phyloP scores from a whole-genome alignment of 2,113 vertebrate species.

The Amphilophus citrinellus region DNA sequence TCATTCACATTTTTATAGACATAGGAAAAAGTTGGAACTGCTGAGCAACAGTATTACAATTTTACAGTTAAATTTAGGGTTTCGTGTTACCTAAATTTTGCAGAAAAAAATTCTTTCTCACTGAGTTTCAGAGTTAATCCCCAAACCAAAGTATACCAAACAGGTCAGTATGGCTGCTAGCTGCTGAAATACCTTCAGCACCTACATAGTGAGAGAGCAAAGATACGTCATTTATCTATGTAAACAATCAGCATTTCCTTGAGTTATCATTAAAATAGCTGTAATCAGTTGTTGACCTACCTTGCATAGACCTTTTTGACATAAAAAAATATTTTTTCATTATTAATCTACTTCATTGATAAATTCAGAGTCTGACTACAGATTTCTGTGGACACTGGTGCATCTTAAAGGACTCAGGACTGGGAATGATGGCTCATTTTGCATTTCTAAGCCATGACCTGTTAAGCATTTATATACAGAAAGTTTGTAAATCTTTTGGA shows the following conservation, averaged over 20 bases:
- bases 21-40: conserved; percentile 56
- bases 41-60: conserved; percentile 44
- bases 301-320: background rate
- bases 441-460: background rate
- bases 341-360: background rate
- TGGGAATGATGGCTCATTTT: background rate
- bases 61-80: background rate
- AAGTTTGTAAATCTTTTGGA: background rate
- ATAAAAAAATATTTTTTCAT: background rate
- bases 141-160: conserved; percentile 65
- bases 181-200: background rate
- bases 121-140: background rate
- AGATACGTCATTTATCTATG: background rate
- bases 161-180: background rate
- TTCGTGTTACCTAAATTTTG: background rate
- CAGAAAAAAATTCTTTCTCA: background rate
- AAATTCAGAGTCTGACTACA: background rate
- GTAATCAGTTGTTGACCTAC: background rate
- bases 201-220: background rate
- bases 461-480: background rate
- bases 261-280: background rate
- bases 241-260: background rate
- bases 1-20: background rate
- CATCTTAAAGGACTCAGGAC: background rate
- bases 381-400: background rate